Conservation (phyloP, 2,888 invertebrate genomes). For the Diachrysia chrysitis region DNA sequence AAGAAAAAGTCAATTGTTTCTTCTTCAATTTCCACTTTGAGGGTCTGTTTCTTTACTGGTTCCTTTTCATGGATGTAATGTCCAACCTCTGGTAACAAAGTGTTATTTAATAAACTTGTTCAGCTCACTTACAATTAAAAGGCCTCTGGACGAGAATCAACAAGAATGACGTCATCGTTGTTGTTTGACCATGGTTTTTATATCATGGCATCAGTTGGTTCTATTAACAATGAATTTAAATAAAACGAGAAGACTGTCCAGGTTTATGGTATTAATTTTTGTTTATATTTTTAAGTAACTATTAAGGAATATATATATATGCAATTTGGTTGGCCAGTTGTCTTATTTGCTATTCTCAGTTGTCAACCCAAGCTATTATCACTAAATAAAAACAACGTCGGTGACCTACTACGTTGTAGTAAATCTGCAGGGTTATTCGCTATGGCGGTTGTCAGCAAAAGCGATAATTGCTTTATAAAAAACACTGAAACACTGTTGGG, state of each 20-base stretch:
- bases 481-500: no score
- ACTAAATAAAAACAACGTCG: no score
- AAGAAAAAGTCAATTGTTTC: constrained; percentile 75
- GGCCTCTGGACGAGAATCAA: not conserved
- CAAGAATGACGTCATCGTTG: not conserved
- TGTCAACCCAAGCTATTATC: no score
- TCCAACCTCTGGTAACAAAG: constrained; percentile 66
- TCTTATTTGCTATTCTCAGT: no score
- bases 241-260: not conserved
- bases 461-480: no score
- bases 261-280: no score
- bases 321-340: no score
- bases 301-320: no score
- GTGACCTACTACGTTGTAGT: no score
- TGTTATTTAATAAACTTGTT: not conserved
- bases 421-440: no score
- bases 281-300: no score
- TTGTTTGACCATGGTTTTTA: not conserved
- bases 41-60: constrained; percentile 62
- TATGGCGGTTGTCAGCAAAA: no score
- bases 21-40: constrained; percentile 69
- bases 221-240: not conserved
- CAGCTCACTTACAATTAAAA: not conserved
- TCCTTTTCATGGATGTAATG: constrained; percentile 66
- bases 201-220: not conserved